A percentile compares a stretch with the other conserved stretches of the same genome.
These are phyloP conservation scores for Lucilia cuprina DNA, from an alignment of 1,140 invertebrate species.

Conservation along the genomic window DNA sequence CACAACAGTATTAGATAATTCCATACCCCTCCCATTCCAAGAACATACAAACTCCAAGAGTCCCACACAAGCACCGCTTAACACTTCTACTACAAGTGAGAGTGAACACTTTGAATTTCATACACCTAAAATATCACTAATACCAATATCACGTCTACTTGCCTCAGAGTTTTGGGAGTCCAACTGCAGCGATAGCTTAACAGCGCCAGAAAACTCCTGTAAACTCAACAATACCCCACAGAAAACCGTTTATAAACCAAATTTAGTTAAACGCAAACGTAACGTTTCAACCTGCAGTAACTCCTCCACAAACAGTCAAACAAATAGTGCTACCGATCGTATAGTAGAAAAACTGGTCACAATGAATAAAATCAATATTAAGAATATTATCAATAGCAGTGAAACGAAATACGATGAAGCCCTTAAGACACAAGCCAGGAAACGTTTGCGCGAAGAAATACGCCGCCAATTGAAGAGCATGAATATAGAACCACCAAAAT, in stretches of 20 bases:
- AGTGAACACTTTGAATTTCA: background rate
- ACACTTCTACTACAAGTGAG: background rate
- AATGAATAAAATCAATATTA: constrained; percentile 54
- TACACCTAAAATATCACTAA: constrained; percentile 47
- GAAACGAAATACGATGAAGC: constrained; percentile 55
- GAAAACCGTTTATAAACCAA: constrained; percentile 30
- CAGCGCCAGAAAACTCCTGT: background rate
- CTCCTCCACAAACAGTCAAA: constrained; percentile 8
- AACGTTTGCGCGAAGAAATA: constrained; percentile 51
- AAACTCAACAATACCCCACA: background rate
- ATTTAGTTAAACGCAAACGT: constrained; percentile 36
- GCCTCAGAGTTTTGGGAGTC: constrained; percentile 42
- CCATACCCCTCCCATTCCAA: no score
- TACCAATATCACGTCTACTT: constrained; percentile 48
- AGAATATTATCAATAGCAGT: constrained; percentile 56
- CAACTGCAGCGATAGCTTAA: background rate
- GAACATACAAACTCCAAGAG: background rate
- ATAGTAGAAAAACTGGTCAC: constrained; percentile 48
- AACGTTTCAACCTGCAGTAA: constrained; percentile 39
- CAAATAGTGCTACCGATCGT: constrained; percentile 18
- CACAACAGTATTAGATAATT: background rate
- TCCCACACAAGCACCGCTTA: background rate
- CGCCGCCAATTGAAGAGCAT: constrained; percentile 50
- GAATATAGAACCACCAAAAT: constrained; percentile 46
- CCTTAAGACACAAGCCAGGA: constrained; percentile 50